Base-by-base conservation (phyloP, 2,888 invertebrate species). In the Ecliptopera silaceata region DNA sequence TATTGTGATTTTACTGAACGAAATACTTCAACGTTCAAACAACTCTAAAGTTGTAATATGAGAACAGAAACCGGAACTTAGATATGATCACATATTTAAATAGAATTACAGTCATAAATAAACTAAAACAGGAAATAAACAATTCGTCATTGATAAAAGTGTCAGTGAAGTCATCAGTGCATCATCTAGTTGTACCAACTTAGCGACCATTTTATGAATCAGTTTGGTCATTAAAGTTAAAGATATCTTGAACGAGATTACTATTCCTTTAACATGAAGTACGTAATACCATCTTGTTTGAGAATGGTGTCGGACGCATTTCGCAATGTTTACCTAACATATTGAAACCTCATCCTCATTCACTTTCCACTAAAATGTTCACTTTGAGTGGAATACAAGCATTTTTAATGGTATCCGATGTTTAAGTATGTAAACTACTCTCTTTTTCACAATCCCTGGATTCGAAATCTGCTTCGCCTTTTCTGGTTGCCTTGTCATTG, bases 341-440 rank as follows among this genome's bases (percentile, higher is more conserved):
- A 41, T 58, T 53, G 61, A 63, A 71, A 69, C 62, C 55, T 50
- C 54, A 47, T 53, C 42, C 59, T 29, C 44, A 59, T 58, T 44
- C 59, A 45, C 54, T 61, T 62, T 68, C 54, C 53, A 56, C 51
- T 44, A 61, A 51, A 59, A 61, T 58, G 58, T 48, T 61, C 58
- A 56, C 53, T 54, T 52, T 31, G 61, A 61, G 52, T 55, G 29
- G 26, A 44, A 49, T 46, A 10, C 10, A 15, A 12, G 18, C 2
- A 17, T 6, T 13, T 29, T 39, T 32, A 31, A 34, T 52, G 57
- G 46, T 46, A 4, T 11, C 5, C n/a, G 11, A 29, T 29, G 6
- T 5, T 22, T 22, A 22, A 22, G 22, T 22, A 5, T 6, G 22
- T 22, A 26, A 26, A 26, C 26, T n/a, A 26, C 26, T 26, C 26